Evolutionary conservation across 2,797 vertebrate species (phyloP), one percentile per base, ranked within the genome.

Genomic region (Merluccius polli): DNA sequence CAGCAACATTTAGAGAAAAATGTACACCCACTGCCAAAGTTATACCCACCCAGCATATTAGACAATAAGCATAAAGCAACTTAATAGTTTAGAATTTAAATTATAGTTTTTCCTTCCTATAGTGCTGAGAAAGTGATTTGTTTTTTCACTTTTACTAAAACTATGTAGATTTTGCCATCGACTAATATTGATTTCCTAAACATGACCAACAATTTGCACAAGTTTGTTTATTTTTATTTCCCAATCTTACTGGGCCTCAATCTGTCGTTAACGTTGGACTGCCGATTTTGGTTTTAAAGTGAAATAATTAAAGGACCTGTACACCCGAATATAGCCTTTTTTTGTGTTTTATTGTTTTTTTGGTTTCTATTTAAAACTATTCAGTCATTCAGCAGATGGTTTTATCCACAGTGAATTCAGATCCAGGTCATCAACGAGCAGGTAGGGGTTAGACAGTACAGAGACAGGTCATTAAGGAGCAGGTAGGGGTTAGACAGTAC

Each of bases 1-100:
- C 52, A 59, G 52, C n/a, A 59, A 59, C 52, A 59, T 59, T 59
- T 11, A 59, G 52, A 59, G 52, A 59, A n/a, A 59, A n/a, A 59
- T 59, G 8, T 59, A n/a, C 52, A 24, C 21, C n/a, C 52, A 24
- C 21, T 59, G 52, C 52, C 52, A 59, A 59, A 59, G 21, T 8
- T 9, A 10, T 59, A 24, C 52, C 36, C n/a, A 59, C 21, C 21
- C 24, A n/a, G 52, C 52, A n/a, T 59, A n/a, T 59, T n/a, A 9
- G 52, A 59, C 52, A 59, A n/a, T n/a, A 59, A n/a, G 52, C 52
- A 21, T 59, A 24, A 24, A 59, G 10, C 52, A 24, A 59, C 52
- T 59, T 59, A 2, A 24, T 59, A 59, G 52, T n/a, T 59, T n/a
- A 59, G n/a, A 59, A 59, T n/a, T 59, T 2, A 38, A 38, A 12